Evolutionary conservation across 2,888 invertebrate genomes (phyloP).

Genomic region (Nomada hirtipes): DNA sequence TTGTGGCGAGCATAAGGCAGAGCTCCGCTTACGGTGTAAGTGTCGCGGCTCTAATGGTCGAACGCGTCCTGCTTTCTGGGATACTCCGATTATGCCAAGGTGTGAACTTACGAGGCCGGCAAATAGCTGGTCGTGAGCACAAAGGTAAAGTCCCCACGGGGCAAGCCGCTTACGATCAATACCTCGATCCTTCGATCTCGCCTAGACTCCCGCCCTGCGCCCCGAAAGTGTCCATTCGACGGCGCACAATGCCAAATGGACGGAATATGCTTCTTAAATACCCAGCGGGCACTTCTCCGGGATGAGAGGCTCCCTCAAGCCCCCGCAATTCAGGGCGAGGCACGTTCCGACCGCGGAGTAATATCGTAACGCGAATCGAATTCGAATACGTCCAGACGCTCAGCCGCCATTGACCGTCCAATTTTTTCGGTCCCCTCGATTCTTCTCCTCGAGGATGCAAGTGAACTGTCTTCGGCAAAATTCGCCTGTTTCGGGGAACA

Average conservation of each 20-base stretch:
- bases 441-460: no score
- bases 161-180: slow-evolving; percentile 83
- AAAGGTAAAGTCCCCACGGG: slow-evolving; percentile 70
- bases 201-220: slow-evolving; percentile 34
- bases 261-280: slow-evolving; percentile 71
- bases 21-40: slow-evolving; percentile 51
- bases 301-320: slow-evolving; percentile 61
- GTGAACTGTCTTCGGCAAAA: no score
- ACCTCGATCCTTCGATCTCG: slow-evolving; percentile 74
- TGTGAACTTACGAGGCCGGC: slow-evolving; percentile 74
- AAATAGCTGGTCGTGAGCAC: slow-evolving; percentile 70
- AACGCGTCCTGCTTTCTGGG: slow-evolving; percentile 66
- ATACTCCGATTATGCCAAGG: slow-evolving; percentile 76
- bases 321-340: slow-evolving; percentile 72
- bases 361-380: slow-evolving; percentile 57
- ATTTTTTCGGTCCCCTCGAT: background rate
- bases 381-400: slow-evolving; percentile 11
- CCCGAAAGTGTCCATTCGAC: slow-evolving; percentile 60
- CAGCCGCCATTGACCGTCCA: background rate
- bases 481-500: no score
- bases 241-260: slow-evolving; percentile 70
- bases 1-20: slow-evolving; percentile 6
- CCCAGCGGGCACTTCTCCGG: slow-evolving; percentile 54
- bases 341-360: slow-evolving; percentile 70
- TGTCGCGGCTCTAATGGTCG: slow-evolving; percentile 65